Base-by-base conservation (phyloP, 2,113 vertebrate species). In the Montifringilla adamsi region DNA sequence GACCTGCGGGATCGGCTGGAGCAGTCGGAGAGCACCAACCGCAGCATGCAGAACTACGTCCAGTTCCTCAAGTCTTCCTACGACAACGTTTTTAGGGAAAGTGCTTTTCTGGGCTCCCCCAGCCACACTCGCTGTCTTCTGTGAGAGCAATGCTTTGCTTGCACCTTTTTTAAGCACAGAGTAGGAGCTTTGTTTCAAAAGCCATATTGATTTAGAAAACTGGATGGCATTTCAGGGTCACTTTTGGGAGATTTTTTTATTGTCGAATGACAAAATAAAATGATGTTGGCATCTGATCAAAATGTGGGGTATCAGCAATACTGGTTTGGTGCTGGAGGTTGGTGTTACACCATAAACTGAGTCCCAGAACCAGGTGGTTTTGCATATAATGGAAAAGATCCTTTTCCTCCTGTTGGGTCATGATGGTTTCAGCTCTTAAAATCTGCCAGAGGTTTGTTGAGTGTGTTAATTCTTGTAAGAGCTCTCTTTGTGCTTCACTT, bases 1-100 rank as follows among this genome's bases (percentile, higher is more conserved):
- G 99, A 99, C 69, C 72, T 99, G 74, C 99, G 98, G 78, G 99
- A 99, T 49, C 98, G 99, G 9, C 95, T 99, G 95, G 98, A 99
- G 86, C 99, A 99, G 94, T 99, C 99, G 0, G 99, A 99, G 95
- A 99, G 98, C 97, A 99, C 99, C 90, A 99, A 99, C 93, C 98
- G 98, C 56, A 99, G 99, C 97, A 98, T 99, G 96, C 99, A 99
- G 80, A 99, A 98, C 98, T 99, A 99, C 0, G 98, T 99, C 66
- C 99, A 99, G 91, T 99, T 99, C 97, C 99, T 99, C 90, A 99
- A 99, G 95, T 97, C 98, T 3, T 99, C 99, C 8, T 99, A 99
- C 0, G 97, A 98, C 96, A 99, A 98, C 0, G 99, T 99, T 41
- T 99, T 99, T 76, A 98, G 98, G 58, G 99, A 99, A 18, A 74